phyloP scores from a whole-genome alignment of 1,140 invertebrate species.

The Leptinotarsa lineolata region DNA sequence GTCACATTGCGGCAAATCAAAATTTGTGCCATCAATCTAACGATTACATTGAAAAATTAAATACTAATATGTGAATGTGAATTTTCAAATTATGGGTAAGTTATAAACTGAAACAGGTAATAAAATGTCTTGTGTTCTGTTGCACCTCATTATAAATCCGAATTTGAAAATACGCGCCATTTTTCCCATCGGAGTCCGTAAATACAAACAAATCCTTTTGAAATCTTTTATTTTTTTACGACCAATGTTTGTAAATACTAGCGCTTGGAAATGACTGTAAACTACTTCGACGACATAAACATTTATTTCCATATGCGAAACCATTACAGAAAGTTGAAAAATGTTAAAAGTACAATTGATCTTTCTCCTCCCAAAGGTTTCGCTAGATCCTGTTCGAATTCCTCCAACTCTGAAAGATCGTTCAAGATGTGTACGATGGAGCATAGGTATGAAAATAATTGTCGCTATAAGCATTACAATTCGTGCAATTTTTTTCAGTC shows the following conservation, averaged over 20 bases:
- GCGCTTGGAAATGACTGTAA: constrained; percentile 11
- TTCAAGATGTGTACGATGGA: not conserved
- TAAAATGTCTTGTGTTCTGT: not conserved
- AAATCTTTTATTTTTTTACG: not conserved
- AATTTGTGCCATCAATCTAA: too few species aligned
- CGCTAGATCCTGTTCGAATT: constrained; percentile 21
- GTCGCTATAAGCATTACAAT: not conserved
- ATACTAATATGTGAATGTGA: not conserved
- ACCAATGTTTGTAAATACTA: not conserved
- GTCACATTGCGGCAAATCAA: too few species aligned
- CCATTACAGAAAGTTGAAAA: constrained; percentile 43
- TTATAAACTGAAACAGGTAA: not conserved
- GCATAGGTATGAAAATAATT: constrained; percentile 6
- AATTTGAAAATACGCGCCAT: not conserved
- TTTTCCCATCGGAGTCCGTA: not conserved
- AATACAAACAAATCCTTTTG: constrained; percentile 30
- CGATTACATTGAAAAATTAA: too few species aligned
- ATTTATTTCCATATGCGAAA: constrained; percentile 47
- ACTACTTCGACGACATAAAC: constrained; percentile 32
- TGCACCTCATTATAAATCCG: not conserved
- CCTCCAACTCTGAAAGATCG: not conserved
- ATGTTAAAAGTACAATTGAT: constrained; percentile 44
- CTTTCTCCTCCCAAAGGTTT: constrained; percentile 41
- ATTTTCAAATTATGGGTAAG: not conserved
- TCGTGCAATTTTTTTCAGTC: not conserved